Percentiles rank a stretch among this genome's conserved stretches.
Evolutionary conservation across 2,888 invertebrate genomes (phyloP).

Genomic region (Drosophila histrio): DNA sequence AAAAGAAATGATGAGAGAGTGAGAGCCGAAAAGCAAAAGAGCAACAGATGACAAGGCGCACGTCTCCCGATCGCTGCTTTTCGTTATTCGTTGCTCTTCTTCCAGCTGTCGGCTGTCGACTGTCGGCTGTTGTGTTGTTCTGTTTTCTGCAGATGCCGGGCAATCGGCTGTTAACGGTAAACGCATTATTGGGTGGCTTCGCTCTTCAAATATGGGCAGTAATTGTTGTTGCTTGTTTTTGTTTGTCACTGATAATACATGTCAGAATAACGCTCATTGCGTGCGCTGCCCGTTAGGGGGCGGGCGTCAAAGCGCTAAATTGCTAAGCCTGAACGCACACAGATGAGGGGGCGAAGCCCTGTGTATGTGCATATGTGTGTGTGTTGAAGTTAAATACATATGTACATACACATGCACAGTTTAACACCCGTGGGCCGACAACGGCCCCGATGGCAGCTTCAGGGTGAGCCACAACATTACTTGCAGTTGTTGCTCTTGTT

Average conservation of each 20-base stretch:
- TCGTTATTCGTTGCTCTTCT: slow-evolving; percentile 21
- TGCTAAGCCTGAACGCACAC: slow-evolving; percentile 33
- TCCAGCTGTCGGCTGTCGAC: slow-evolving; percentile 58
- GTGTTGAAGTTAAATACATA: slow-evolving; percentile 15
- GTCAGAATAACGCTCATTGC: slow-evolving; percentile 38
- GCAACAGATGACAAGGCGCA: slow-evolving; percentile 20
- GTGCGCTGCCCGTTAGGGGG: slow-evolving; percentile 45
- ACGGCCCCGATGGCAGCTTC: slow-evolving; percentile 71
- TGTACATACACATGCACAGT: slow-evolving; percentile 13
- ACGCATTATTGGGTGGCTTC: slow-evolving; percentile 64
- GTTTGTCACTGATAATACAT: slow-evolving; percentile 47
- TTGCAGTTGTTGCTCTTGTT: slow-evolving; percentile 42
- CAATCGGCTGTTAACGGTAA: slow-evolving; percentile 68
- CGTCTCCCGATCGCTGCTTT: slow-evolving; percentile 30
- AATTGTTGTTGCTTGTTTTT: slow-evolving; percentile 36
- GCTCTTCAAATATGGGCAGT: slow-evolving; percentile 33
- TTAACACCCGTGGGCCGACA: slow-evolving; percentile 72
- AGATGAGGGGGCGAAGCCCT: slow-evolving; percentile 18
- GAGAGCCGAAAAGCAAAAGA: slow-evolving; percentile 10
- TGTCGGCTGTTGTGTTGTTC: slow-evolving; percentile 51
- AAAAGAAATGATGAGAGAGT: slow-evolving; percentile 3
- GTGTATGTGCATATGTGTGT: slow-evolving; percentile 6
- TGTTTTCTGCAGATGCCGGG: slow-evolving; percentile 57
- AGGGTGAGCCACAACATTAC: slow-evolving; percentile 78
- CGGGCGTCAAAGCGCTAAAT: slow-evolving; percentile 55